Evolutionary conservation across 2,888 invertebrate genomes (phyloP).

Genomic region (Euplagia quadripunctaria): DNA sequence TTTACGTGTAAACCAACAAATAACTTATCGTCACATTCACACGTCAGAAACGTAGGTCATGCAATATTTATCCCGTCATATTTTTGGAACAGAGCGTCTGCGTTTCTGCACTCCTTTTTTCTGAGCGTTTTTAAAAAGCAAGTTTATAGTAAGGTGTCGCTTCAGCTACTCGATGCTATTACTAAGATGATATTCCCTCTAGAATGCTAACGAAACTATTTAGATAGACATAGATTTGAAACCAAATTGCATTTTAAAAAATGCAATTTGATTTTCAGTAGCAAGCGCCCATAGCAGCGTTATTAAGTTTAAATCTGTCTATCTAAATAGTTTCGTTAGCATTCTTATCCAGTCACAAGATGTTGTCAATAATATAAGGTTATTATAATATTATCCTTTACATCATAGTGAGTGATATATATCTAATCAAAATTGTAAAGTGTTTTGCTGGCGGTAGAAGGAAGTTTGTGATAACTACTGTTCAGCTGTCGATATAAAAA

Average conservation of each 20-base stretch:
- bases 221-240: too few relatives aligned
- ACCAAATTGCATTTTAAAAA: too few relatives aligned
- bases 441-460: slow-evolving; percentile 33
- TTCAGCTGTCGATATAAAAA: slow-evolving; percentile 33
- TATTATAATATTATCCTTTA: slow-evolving; percentile 4
- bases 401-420: slow-evolving; percentile 21
- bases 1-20: not conserved
- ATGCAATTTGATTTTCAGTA: too few relatives aligned
- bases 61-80: not conserved
- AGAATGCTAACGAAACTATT: too few relatives aligned
- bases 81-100: not conserved
- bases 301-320: not conserved
- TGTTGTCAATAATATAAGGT: not conserved
- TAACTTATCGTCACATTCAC: not conserved
- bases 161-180: not conserved
- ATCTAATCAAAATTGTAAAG: slow-evolving; percentile 51
- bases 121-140: not conserved
- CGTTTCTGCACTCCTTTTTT: not conserved
- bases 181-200: not conserved
- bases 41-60: too few relatives aligned
- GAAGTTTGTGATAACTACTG: slow-evolving; percentile 53
- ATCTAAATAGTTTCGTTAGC: not conserved
- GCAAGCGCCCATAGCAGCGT: not conserved
- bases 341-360: not conserved
- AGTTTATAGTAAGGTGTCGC: too few relatives aligned